A percentile compares a stretch with the other conserved stretches of the same genome.
Evolutionary conservation across 2,797 vertebrate species (phyloP).

Genomic region (Ceyx erithaca): DNA sequence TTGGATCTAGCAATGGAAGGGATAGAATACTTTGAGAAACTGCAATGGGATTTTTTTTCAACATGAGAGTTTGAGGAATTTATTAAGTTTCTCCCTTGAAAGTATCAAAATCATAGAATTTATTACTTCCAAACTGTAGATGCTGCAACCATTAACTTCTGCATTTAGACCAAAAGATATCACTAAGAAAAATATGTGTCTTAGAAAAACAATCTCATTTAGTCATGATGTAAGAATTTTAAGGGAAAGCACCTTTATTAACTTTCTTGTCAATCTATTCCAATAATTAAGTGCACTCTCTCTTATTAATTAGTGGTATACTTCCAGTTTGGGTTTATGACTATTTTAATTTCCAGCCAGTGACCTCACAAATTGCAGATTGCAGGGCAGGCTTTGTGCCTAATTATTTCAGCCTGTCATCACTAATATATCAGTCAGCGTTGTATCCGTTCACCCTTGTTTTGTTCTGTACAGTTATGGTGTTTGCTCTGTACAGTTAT

Average conservation of each 20-base stretch:
- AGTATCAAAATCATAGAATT: not conserved
- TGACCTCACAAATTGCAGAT: not conserved
- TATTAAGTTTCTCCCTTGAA: not conserved
- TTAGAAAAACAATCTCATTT: not conserved
- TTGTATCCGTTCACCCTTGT: not conserved
- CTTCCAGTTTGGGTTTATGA: not conserved
- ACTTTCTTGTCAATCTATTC: not conserved
- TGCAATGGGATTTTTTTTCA: not conserved
- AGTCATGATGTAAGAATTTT: not conserved
- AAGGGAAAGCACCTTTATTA: not conserved
- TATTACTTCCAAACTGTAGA: not conserved
- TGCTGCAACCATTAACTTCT: not conserved
- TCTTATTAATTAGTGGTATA: not conserved
- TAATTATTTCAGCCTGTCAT: not conserved
- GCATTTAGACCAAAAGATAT: not conserved
- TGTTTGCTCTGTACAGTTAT: not conserved
- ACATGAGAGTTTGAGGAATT: not conserved
- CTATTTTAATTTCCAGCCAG: not conserved
- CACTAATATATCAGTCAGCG: not conserved
- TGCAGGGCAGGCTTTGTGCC: not conserved
- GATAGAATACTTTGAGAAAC: not conserved
- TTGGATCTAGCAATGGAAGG: not conserved
- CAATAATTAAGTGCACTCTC: not conserved
- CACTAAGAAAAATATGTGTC: not conserved
- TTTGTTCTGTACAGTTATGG: not conserved